phyloP scores from a whole-genome alignment of 2,888 invertebrate genomes.

The Eilema sororculum region DNA sequence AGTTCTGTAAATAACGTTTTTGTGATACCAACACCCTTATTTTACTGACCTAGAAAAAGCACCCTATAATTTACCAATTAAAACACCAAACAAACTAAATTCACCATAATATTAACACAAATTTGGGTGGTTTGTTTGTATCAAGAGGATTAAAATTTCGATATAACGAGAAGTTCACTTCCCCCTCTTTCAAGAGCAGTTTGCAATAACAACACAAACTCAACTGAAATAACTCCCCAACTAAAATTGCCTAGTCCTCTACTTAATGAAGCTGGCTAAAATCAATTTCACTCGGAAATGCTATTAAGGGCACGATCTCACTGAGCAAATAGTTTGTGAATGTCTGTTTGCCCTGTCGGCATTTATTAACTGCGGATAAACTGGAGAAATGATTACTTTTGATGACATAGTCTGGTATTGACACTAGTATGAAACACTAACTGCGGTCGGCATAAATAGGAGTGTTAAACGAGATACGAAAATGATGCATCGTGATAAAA shows the following conservation, averaged over 20 bases:
- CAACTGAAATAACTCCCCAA: conserved; percentile 28
- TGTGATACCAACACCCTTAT: no score
- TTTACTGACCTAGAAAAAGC: no score
- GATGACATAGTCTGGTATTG: no score
- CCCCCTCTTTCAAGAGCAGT: conserved; percentile 17
- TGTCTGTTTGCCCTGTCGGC: neutral
- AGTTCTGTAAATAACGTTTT: no score
- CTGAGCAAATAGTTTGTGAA: neutral
- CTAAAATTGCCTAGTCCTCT: conserved; percentile 40
- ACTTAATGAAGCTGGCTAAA: conserved; percentile 40
- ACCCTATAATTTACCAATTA: neutral
- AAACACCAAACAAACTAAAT: neutral
- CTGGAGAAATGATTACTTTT: no score
- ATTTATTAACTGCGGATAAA: neutral
- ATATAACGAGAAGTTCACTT: conserved; percentile 23
- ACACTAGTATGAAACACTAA: no score
- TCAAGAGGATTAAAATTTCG: conserved; percentile 9
- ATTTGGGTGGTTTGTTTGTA: neutral
- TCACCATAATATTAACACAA: neutral
- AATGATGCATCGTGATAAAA: neutral
- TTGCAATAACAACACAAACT: conserved; percentile 27
- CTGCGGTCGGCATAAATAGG: no score
- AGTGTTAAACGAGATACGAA: neutral
- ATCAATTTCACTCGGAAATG: conserved; percentile 39
- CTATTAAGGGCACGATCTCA: conserved; percentile 11